Base-by-base conservation (phyloP, 1,140 invertebrate genomes). In the Scaptomyza hsui region DNA sequence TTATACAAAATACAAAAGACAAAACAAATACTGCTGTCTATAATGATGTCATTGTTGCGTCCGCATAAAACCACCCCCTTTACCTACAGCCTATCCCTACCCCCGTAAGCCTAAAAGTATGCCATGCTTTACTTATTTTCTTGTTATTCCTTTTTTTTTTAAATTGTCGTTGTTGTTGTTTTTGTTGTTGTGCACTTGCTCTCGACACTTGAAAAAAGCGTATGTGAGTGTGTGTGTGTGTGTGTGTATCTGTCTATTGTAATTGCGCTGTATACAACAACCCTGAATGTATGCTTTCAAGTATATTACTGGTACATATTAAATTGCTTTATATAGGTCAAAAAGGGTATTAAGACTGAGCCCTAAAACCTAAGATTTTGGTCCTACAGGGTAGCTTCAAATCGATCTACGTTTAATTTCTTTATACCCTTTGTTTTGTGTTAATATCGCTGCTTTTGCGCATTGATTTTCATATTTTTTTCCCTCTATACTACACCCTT, bases 1-100 rank as follows among this genome's bases (percentile, higher is more conserved):
- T 35, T 9, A 19, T 29, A 19, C 1, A 18, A 3, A 47, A 16
- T 6, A 35, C 10, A n/a, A 45, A 45, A 13, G 44, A n/a, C 21
- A 47, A 24, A 19, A 37, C 21, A 26, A 26, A 47, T 26, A 21
- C n/a, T 47, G n/a, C 39, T 80, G 42, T 77, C 48, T 60, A 53
- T 81, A 81, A 78, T 82, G 78, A 82, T 82, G 79, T 82, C 78
- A 82, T 65, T 61, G 44, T 62, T 41, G 44, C 62, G 69, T 48
- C 47, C 67, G 52, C 64, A 19, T 44, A 21, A 37, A 29, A 26
- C 16, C 13, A 13, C 13, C 16, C 42, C 41, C 32, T 26, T 6
- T 29, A 29, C 18, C 24, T 21, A 21, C 19, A 21, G 26, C 37
- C 24, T 1, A 48, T 61, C 24, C 41, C 32, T 4, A 3, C 9